These are phyloP conservation scores for cattle (Bos taurus) DNA, from an alignment of 2,113 vertebrate species.

Conservation along the genomic window DNA sequence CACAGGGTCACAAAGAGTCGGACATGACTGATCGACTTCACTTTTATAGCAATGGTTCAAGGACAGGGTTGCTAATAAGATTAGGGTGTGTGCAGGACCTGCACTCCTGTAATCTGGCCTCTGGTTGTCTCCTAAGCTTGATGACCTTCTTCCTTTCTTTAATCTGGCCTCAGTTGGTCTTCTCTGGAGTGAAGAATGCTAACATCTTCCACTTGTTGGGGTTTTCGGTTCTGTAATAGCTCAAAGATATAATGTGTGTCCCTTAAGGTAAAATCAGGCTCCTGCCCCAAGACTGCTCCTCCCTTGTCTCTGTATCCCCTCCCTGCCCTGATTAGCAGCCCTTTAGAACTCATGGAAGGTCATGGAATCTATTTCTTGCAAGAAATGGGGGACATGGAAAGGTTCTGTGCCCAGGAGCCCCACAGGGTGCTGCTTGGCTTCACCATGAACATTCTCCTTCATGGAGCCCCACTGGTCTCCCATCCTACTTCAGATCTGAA, in stretches of 20 bases:
- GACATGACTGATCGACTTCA: no score
- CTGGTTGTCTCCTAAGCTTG: not conserved
- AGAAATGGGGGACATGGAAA: not conserved
- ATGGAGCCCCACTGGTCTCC: not conserved
- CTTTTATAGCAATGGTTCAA: not conserved
- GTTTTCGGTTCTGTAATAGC: not conserved
- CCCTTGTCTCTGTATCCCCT: not conserved
- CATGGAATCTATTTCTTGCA: not conserved
- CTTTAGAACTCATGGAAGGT: not conserved
- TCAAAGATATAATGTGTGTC: not conserved
- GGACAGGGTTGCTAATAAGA: not conserved
- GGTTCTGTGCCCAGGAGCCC: not conserved
- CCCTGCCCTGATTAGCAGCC: not conserved
- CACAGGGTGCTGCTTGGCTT: not conserved
- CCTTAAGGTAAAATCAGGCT: not conserved
- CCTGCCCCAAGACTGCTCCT: not conserved
- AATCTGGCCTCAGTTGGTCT: not conserved
- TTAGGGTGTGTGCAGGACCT: not conserved
- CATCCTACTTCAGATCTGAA: not conserved
- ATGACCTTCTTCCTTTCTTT: not conserved
- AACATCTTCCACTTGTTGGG: not conserved
- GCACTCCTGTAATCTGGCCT: not conserved
- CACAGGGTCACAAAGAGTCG: no score
- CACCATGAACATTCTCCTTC: not conserved
- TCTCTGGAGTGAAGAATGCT: not conserved